These are phyloP conservation scores for Micropoecilia bifurca DNA, from an alignment of 2,797 vertebrate species.

Conservation along the genomic window DNA sequence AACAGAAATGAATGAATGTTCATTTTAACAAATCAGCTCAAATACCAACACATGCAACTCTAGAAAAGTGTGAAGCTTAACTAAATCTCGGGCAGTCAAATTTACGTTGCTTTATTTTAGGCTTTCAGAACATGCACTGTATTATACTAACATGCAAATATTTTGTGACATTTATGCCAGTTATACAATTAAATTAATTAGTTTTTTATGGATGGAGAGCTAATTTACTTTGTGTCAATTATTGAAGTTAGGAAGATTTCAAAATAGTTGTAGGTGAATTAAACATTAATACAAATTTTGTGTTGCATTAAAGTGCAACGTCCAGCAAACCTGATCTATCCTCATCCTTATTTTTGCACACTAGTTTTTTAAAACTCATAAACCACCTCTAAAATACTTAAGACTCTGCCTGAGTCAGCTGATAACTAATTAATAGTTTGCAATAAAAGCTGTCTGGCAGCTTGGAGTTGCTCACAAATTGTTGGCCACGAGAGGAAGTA, in stretches of 20 bases:
- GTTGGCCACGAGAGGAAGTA: constrained; percentile 74
- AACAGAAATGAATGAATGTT: no score
- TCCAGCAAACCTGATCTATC: neutral
- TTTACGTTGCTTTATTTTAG: neutral
- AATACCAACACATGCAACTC: neutral
- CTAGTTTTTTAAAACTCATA: constrained; percentile 49
- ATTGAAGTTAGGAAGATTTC: neutral
- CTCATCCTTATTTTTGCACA: constrained; percentile 5
- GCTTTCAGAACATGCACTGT: neutral
- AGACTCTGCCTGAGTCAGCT: constrained; percentile 76
- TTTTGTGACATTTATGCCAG: neutral
- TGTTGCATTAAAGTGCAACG: neutral
- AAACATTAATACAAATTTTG: neutral
- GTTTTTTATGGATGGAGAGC: neutral
- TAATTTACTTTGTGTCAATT: neutral
- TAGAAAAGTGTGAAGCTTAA: constrained; percentile 1
- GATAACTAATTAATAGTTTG: constrained; percentile 84
- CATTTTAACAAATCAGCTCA: neutral
- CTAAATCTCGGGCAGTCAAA: neutral
- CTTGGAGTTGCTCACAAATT: constrained; percentile 75
- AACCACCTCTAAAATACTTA: constrained; percentile 61
- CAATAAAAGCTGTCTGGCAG: constrained; percentile 74
- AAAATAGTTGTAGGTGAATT: neutral
- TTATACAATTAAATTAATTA: neutral
- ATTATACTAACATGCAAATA: neutral